A percentile compares a stretch with the other conserved stretches of the same genome.
These are phyloP conservation scores for Argynnis bischoffii DNA, from an alignment of 2,888 invertebrate species.

Conservation along the genomic window DNA sequence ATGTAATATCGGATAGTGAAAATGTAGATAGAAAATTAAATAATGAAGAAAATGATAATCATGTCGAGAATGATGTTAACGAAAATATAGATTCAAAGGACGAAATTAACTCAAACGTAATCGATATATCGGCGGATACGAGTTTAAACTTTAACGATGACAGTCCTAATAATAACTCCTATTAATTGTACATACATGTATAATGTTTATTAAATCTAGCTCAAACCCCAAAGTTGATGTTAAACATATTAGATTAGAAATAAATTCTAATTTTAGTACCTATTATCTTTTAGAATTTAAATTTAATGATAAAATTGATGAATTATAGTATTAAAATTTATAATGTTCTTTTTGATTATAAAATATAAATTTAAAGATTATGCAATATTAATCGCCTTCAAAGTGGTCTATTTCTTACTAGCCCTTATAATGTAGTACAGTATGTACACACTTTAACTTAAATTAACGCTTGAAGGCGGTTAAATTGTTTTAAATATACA, in stretches of 20 bases:
- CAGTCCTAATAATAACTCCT: constrained; percentile 76
- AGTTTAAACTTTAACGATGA: constrained; percentile 59
- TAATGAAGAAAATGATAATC: constrained; percentile 53
- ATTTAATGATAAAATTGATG: constrained; percentile 7
- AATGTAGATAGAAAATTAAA: constrained; percentile 48
- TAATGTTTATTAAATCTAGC: constrained; percentile 43
- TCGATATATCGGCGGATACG: constrained; percentile 56
- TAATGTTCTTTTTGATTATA: not conserved
- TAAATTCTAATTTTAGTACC: constrained; percentile 13
- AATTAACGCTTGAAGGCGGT: not conserved
- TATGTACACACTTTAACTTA: not conserved
- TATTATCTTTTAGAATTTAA: not conserved
- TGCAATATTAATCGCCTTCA: not conserved
- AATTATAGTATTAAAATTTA: not conserved
- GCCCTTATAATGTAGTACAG: too few species aligned
- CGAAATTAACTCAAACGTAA: constrained; percentile 74
- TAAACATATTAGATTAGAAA: constrained; percentile 45
- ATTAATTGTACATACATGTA: constrained; percentile 51
- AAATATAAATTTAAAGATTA: too few species aligned
- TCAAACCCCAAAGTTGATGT: constrained; percentile 56
- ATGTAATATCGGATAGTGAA: constrained; percentile 52
- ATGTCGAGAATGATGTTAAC: constrained; percentile 47
- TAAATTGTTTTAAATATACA: constrained; percentile 12
- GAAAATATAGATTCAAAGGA: constrained; percentile 53
- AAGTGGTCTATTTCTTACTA: too few species aligned